phyloP scores from a whole-genome alignment of 2,113 vertebrate species.

The Cyprinus carpio region DNA sequence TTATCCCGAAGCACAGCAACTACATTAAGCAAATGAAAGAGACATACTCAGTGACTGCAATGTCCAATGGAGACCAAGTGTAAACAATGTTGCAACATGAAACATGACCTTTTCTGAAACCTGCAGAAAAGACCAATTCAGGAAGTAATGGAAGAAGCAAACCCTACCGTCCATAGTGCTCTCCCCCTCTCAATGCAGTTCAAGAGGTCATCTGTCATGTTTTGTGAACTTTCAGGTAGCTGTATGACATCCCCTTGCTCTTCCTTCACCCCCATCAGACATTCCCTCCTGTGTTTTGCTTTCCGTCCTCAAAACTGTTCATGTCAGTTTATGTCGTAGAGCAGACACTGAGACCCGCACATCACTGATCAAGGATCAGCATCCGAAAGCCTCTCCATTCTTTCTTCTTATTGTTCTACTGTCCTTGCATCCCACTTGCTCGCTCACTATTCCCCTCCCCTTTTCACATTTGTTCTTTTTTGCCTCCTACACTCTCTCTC shows the following conservation, averaged over 20 bases:
- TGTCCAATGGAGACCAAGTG: not conserved
- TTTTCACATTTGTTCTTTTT: conserved; percentile 14
- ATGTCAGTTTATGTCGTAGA: conserved; percentile 20
- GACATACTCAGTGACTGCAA: not conserved
- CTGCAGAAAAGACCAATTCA: not conserved
- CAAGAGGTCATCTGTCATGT: conserved; percentile 59
- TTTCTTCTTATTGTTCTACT: conserved; percentile 47
- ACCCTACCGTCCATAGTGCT: conserved; percentile 55
- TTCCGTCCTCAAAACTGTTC: conserved; percentile 23
- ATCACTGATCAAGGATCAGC: conserved; percentile 4
- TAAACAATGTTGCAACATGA: conserved; percentile 18
- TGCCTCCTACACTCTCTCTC: conserved; percentile 5
- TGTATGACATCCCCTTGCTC: conserved; percentile 49
- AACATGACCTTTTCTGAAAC: conserved; percentile 1
- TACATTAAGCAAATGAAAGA: conserved; percentile 9
- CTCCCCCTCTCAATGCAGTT: conserved; percentile 54
- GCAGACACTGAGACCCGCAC: not conserved
- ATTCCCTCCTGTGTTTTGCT: conserved; percentile 34
- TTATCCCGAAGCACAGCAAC: not conserved
- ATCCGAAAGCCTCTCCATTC: conserved; percentile 35
- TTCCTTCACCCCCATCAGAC: conserved; percentile 53
- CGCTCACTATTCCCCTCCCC: not conserved
- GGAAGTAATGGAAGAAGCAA: not conserved
- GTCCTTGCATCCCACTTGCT: conserved; percentile 40
- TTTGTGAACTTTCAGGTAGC: conserved; percentile 55